These are phyloP conservation scores for Subacronicta megacephala DNA, from an alignment of 2,888 invertebrate genomes.

Conservation along the genomic window DNA sequence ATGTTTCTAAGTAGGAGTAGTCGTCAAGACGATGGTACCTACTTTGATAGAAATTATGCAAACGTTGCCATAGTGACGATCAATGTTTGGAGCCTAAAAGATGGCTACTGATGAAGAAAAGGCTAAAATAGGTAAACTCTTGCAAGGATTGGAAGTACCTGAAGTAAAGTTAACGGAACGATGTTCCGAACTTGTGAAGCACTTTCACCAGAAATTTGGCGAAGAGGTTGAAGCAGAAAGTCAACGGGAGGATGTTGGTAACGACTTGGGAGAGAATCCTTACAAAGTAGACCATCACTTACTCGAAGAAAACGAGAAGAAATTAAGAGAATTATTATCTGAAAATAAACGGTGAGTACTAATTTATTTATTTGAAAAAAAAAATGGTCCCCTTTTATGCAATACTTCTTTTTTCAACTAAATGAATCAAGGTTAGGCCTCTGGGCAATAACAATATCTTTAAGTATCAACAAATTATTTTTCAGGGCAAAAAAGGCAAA, in stretches of 20 bases:
- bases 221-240: conserved; percentile 68
- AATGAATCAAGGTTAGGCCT: no score
- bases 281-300: conserved; percentile 71
- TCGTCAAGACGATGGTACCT: conserved; percentile 23
- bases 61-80: conserved; percentile 41
- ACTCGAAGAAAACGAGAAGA: conserved; percentile 77
- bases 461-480: conserved; percentile 11
- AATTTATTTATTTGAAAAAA: no score
- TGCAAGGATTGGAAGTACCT: conserved; percentile 77
- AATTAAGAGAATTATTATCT: conserved; percentile 68
- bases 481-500: conserved; percentile 66
- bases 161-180: conserved; percentile 78
- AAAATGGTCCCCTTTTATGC: no score
- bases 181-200: conserved; percentile 72
- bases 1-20: no score
- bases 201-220: conserved; percentile 72
- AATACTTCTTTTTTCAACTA: no score
- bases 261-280: conserved; percentile 71
- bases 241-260: conserved; percentile 37
- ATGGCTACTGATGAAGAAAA: conserved; percentile 86
- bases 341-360: conserved; percentile 71
- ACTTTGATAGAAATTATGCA: neutral
- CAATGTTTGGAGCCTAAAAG: conserved; percentile 14
- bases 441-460: neutral
- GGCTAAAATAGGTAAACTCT: conserved; percentile 74